These are phyloP conservation scores for Archips crataeganus DNA, from an alignment of 2,888 invertebrate species.

Conservation along the genomic window DNA sequence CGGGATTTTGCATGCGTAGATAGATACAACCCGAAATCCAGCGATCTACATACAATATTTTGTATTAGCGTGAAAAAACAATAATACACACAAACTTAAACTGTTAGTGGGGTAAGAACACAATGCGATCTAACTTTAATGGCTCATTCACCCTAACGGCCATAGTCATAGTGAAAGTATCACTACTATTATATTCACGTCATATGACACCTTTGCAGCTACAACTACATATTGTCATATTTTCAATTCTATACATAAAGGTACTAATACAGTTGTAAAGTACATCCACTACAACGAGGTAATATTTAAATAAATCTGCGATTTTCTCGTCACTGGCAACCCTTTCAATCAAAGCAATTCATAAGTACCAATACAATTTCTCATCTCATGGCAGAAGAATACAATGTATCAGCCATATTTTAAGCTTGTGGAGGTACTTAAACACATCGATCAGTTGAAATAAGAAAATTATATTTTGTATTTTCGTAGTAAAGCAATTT, in stretches of 20 bases:
- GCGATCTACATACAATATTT: too few relatives aligned
- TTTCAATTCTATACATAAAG: not conserved
- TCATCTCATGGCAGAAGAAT: not conserved
- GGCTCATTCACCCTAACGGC: not conserved
- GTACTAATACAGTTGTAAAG: not conserved
- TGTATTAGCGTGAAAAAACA: too few relatives aligned
- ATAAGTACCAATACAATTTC: not conserved
- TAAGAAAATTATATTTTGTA: not conserved
- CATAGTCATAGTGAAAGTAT: not conserved
- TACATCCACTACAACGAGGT: not conserved
- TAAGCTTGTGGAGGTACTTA: not conserved
- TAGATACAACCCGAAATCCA: too few relatives aligned
- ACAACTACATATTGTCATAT: constrained; percentile 4
- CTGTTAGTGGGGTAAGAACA: not conserved
- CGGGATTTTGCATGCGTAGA: too few relatives aligned
- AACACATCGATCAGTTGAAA: not conserved
- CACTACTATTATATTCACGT: not conserved
- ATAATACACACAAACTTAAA: too few relatives aligned
- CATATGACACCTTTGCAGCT: not conserved
- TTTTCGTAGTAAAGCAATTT: not conserved
- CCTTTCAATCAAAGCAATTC: not conserved
- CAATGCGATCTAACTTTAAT: not conserved
- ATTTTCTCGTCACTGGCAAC: not conserved
- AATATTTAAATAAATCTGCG: not conserved
- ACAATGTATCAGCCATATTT: not conserved